Conservation (phyloP, 2,797 vertebrate genomes). For the Pygocentrus nattereri region DNA sequence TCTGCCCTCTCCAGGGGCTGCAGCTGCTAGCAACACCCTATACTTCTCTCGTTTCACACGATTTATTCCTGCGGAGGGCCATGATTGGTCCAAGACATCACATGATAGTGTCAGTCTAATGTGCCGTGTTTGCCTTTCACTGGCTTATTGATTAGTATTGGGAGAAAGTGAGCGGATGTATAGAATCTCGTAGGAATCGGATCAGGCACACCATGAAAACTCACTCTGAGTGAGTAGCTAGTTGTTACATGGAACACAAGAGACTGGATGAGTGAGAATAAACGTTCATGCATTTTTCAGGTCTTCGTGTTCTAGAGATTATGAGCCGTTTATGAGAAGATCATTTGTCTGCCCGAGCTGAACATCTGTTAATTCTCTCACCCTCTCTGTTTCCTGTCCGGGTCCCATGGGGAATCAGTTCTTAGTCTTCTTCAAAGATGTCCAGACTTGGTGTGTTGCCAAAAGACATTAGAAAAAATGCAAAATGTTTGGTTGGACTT, state of each 20-base stretch:
- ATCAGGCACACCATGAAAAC: not conserved
- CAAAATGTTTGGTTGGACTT: not conserved
- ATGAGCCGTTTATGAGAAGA: not conserved
- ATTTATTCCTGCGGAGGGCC: not conserved
- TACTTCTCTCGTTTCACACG: not conserved
- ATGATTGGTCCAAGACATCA: not conserved
- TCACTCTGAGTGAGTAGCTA: not conserved
- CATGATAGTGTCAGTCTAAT: not conserved
- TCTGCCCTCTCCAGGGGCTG: not conserved
- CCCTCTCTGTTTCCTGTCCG: conserved; percentile 1
- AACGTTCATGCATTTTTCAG: too few species aligned
- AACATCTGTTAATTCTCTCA: conserved; percentile 43
- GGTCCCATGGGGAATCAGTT: conserved; percentile 3
- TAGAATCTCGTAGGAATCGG: too few species aligned
- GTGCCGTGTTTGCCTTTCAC: not conserved
- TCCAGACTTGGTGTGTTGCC: conserved; percentile 16
- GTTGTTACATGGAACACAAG: too few species aligned
- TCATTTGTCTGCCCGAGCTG: not conserved
- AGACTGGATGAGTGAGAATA: too few species aligned
- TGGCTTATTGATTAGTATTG: too few species aligned
- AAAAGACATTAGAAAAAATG: conserved; percentile 21
- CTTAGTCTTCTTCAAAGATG: not conserved
- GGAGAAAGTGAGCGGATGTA: too few species aligned
- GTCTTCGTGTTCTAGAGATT: too few species aligned
- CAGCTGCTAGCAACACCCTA: not conserved